These are phyloP conservation scores for Peromyscus californicus DNA, from an alignment of 2,113 vertebrate genomes.

Conservation along the genomic window DNA sequence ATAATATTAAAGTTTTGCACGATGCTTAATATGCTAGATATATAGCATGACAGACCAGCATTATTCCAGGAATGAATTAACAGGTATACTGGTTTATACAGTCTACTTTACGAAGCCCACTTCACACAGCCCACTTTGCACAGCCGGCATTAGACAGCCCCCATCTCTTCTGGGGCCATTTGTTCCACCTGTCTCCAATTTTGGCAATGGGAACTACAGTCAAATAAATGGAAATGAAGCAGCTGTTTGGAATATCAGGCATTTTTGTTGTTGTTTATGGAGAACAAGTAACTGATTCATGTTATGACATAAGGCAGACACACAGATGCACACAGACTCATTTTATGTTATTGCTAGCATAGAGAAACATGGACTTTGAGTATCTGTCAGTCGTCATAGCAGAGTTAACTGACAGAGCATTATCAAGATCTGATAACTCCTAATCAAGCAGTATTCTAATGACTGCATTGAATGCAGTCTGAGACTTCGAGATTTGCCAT, in stretches of 20 bases:
- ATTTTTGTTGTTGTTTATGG: constrained; percentile 2
- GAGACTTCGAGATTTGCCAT: background rate
- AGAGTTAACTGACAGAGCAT: background rate
- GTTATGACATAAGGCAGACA: background rate
- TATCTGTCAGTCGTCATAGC: background rate
- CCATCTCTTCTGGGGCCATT: background rate
- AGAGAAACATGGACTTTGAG: background rate
- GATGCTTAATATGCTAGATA: background rate
- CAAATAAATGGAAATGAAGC: constrained; percentile 5
- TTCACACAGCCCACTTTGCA: background rate
- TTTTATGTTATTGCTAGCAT: background rate
- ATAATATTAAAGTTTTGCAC: background rate
- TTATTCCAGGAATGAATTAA: background rate
- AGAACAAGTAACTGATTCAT: background rate
- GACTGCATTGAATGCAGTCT: background rate
- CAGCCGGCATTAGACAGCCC: too few relatives aligned
- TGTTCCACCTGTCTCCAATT: background rate
- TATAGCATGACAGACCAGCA: background rate
- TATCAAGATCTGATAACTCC: background rate
- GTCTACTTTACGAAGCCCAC: background rate
- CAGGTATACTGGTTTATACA: background rate
- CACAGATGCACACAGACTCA: background rate
- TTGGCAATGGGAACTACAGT: background rate
- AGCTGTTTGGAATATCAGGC: background rate
- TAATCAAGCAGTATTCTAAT: background rate